Evolutionary conservation across 2,113 vertebrate genomes (phyloP), one percentile per base, ranked within the genome.

Genomic region (Perca fluviatilis): DNA sequence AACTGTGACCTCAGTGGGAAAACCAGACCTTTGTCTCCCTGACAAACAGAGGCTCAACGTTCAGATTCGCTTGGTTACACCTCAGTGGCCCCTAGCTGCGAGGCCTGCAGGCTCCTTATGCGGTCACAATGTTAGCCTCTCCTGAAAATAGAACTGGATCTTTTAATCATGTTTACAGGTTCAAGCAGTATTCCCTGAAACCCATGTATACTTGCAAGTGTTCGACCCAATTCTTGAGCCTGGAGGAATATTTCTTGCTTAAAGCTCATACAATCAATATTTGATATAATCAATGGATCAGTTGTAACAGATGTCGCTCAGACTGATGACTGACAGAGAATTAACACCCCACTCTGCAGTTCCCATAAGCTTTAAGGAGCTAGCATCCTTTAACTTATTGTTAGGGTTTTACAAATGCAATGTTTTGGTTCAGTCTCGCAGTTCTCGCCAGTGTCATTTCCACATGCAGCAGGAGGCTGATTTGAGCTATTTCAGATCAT

Each of bases 1-100:
- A 88, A 94, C 93, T 94, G 94, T 96, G 93, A 95, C 94, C 92
- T 87, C 74, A 50, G 86, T 87, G 85, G 89, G 90, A 94, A 93
- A 93, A 92, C 72, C 87, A 84, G 80, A 84, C 88, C 86, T 95
- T 96, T 96, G 94, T 96, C 92, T 95, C 88, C 43, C 27, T 77
- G 80, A 94, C 93, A 95, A 94, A 95, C 89, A 86, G 83, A 92
- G 86, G 90, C 92, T 92, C 90, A 90, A 86, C 89, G 80, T 91
- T 92, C 87, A 76, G 94, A 93, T 94, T 86, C 74, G 86, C 91
- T 94, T 73, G 91, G 93, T 89, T 94, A 65, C 90, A 86, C 90
- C 86, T 93, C 90, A 93, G 91, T 90, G 91, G 89, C 58, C 88
- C 50, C 36, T 56, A 25, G 74, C 77, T 79, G 80, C 19, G 15